Evolutionary conservation across 2,113 vertebrate genomes (phyloP).

Genomic region (Prochilodus magdalenae): DNA sequence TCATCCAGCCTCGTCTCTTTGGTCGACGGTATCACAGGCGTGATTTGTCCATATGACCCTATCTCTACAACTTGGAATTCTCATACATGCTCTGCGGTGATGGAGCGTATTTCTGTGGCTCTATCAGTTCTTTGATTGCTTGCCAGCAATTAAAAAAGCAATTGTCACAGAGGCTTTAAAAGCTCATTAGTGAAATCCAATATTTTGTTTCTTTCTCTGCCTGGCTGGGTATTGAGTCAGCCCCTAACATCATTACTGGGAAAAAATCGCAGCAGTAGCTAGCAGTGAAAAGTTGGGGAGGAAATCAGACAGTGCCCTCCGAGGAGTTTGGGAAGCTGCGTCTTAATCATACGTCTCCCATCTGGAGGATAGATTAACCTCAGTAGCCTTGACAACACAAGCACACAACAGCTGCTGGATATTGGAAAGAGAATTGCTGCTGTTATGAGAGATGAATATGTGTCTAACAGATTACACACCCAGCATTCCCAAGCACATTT

Average conservation of each 20-base stretch:
- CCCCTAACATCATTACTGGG: slow-evolving; percentile 40
- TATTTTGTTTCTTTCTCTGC: slow-evolving; percentile 51
- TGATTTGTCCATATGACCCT: not conserved
- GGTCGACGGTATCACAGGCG: not conserved
- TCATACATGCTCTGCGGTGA: not conserved
- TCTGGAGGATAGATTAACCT: slow-evolving; percentile 51
- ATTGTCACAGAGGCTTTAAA: slow-evolving; percentile 48
- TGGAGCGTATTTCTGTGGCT: slow-evolving; percentile 8
- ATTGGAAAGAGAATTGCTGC: slow-evolving; percentile 32
- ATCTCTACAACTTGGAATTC: not conserved
- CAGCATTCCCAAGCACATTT: not conserved
- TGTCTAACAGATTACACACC: slow-evolving; percentile 26
- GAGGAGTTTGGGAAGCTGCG: slow-evolving; percentile 37
- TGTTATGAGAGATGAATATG: slow-evolving; percentile 18
- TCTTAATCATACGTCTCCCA: slow-evolving; percentile 53
- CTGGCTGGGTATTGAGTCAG: slow-evolving; percentile 49
- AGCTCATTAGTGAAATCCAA: slow-evolving; percentile 54
- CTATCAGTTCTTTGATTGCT: slow-evolving; percentile 42
- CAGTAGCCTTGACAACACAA: slow-evolving; percentile 41
- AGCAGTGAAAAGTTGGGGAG: slow-evolving; percentile 13
- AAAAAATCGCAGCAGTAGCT: slow-evolving; percentile 30
- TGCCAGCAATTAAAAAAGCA: slow-evolving; percentile 43
- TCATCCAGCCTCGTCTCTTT: too few relatives aligned
- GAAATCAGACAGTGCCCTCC: slow-evolving; percentile 30
- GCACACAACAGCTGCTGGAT: slow-evolving; percentile 43